Evolutionary conservation across 2,113 vertebrate species (phyloP), one percentile per base, ranked within the genome.

Genomic region (Ailurus styani): DNA sequence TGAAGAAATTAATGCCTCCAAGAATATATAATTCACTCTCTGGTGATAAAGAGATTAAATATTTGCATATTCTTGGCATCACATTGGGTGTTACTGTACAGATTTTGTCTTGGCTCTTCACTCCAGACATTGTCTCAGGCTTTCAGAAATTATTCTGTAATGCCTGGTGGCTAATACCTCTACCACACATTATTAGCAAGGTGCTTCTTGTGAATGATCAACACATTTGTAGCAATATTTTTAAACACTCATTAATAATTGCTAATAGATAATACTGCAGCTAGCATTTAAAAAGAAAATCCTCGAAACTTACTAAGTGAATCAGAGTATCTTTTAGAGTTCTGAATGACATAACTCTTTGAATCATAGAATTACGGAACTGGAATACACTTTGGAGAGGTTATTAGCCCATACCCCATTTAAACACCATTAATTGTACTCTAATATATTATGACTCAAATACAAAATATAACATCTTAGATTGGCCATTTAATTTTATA

Each of bases 31-130:
- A 94, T 81, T 90, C 94, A 97, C 40, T 62, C 42, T 93, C 50
- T 12, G 13, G 29, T 55, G 84, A 95, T 87, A 93, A 75, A 87
- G 50, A 91, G 79, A 75, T 93, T 55, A 93, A 95, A 89, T 92
- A 91, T 94, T 96, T 87, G 95, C 25, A 64, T 90, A 81, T 40
- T 79, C 47, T 70, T 92, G 87, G 78, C 20, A 95, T 29, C 47
- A 54, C 91, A 37, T 20, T 81, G 27, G 50, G 47, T 7, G 2
- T 75, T 40, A 78, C 47, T 14, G 64, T 60, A 89, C 42, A 90
- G 45, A 87, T 54, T 20, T 66, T 31, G 6, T 50, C 73, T 97
- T 90, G 87, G 54, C 25, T 62, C 68, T 90, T 96, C 42, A 57
- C 37, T 42, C 25, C 17, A 92, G 73, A 73, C 60, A 62, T n/a